Evolutionary conservation across 92 coral and sea anemone genomes (phyloP), one percentile per base, ranked within the genome.

Genomic region (Paramuricea clavata): DNA sequence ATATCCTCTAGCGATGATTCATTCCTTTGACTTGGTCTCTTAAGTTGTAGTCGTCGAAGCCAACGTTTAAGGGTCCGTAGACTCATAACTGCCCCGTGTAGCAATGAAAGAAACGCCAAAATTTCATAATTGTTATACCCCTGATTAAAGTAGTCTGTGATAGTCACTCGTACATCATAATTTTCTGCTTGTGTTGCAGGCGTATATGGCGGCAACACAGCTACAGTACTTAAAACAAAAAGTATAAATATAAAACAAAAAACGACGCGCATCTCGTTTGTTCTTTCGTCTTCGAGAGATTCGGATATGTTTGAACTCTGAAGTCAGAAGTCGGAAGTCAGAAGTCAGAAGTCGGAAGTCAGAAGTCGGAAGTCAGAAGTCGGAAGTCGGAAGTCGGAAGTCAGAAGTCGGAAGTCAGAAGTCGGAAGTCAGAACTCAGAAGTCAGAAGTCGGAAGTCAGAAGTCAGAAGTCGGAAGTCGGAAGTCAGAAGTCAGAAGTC

Each of bases 91-190:
- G 68, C n/a, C 26, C 74, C 9, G 35, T 68, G 87, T 7, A 82
- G 60, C 25, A 28, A 5, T 4, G 41, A 52, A 82, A 49, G 61
- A 65, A 82, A 65, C 62, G 35, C 87, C 25, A 82, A 39, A 2
- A 82, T 69, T 82, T 82, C 87, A 11, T 30, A 17, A 31, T 67
- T 82, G 26, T 30, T 82, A 13, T 36, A 82, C 1, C 87, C 64
- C 34, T 82, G 87, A 69, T 10, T 1, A 47, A 82, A 82, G 42
- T 82, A 82, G 11, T 65, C 39, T 36, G 15, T 50, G 3, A 82
- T 43, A 57, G 33, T 33, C 19, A 35, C 74, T 19, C n/a, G 30
- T 47, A 60, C 25, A 4, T 19, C 34, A 12, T 28, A 3, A 1
- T 28, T 30, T 57, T 31, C 85, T 60, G 47, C 22, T 15, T 50